phyloP scores from a whole-genome alignment of 2,113 vertebrate genomes.

The Sapayoa aenigma region DNA sequence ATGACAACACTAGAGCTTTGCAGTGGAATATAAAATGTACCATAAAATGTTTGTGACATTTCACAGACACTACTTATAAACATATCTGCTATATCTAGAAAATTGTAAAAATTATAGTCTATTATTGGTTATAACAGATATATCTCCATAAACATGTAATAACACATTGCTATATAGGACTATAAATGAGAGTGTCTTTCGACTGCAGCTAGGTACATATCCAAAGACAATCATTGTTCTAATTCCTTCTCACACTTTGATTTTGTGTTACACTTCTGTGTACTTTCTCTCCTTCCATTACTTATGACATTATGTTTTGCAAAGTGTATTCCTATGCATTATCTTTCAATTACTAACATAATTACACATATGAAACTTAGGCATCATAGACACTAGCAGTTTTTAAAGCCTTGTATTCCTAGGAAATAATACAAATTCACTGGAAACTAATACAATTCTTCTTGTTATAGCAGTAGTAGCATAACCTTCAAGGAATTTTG shows the following conservation, averaged over 20 bases:
- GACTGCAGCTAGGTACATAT: neutral
- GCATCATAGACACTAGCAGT: neutral
- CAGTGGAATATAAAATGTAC: conserved; percentile 31
- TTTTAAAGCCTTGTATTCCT: neutral
- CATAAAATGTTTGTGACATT: conserved; percentile 48
- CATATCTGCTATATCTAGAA: neutral
- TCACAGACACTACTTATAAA: neutral
- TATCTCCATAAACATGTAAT: neutral
- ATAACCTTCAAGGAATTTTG: neutral
- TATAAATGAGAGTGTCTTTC: neutral
- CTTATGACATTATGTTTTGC: neutral
- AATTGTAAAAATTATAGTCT: neutral
- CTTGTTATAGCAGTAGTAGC: neutral
- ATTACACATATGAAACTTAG: neutral
- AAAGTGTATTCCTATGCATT: neutral
- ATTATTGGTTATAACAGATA: neutral
- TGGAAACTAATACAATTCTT: neutral
- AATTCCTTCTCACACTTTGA: neutral
- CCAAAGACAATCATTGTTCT: neutral
- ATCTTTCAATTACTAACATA: neutral
- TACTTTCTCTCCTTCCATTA: neutral
- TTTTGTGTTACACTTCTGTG: neutral
- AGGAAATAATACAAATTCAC: neutral
- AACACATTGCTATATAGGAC: neutral
- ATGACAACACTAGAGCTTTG: conserved; percentile 60